These are phyloP conservation scores for Leptatherina wallacei DNA, from an alignment of 2,797 vertebrate genomes.

Conservation along the genomic window DNA sequence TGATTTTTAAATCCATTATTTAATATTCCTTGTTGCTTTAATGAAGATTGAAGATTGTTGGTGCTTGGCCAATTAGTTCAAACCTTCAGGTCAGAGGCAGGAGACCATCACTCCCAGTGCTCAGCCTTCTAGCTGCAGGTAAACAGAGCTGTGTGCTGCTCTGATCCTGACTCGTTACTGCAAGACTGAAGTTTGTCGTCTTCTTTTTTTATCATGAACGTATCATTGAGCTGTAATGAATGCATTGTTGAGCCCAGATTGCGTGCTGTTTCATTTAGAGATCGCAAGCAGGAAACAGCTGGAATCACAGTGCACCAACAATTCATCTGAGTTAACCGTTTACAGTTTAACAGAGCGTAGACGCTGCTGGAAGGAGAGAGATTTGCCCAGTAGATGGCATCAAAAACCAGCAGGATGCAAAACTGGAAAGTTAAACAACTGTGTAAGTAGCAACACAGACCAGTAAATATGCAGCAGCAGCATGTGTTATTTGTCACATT, in stretches of 20 bases:
- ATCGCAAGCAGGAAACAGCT: slow-evolving; percentile 3
- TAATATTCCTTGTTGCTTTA: background rate
- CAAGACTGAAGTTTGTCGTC: background rate
- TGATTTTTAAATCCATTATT: no score
- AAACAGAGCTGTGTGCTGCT: background rate
- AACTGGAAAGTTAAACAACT: slow-evolving; percentile 57
- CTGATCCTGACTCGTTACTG: slow-evolving; percentile 30
- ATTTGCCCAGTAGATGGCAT: slow-evolving; percentile 73
- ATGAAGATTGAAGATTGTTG: background rate
- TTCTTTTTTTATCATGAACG: slow-evolving; percentile 8
- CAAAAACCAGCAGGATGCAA: slow-evolving; percentile 47
- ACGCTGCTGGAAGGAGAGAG: background rate
- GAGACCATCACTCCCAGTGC: background rate
- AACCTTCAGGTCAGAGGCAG: slow-evolving; percentile 18
- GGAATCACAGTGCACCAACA: background rate
- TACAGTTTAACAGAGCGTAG: slow-evolving; percentile 13
- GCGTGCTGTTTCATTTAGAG: background rate
- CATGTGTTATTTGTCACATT: no score
- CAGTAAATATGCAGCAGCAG: no score
- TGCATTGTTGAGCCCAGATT: background rate
- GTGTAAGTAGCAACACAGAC: no score
- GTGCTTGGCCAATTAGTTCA: background rate
- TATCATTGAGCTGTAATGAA: slow-evolving; percentile 41
- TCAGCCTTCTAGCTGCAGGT: background rate
- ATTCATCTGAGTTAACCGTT: slow-evolving; percentile 20